phyloP scores from a whole-genome alignment of 1,140 invertebrate species.

The Trigoniulus corallinus region DNA sequence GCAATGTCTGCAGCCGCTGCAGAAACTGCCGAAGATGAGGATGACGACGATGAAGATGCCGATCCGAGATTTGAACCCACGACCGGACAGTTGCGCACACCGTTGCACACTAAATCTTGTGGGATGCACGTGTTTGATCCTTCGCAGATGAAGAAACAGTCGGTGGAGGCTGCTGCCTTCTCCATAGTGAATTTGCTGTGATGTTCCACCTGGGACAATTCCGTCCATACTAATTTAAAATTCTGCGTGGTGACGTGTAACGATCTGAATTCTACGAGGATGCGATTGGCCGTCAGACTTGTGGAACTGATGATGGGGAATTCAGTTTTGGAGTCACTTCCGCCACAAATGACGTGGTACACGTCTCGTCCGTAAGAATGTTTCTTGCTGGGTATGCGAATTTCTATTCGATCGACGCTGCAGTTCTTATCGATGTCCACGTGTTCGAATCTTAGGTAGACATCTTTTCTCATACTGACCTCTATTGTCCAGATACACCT shows the following conservation, averaged over 20 bases:
- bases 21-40: slow-evolving; percentile 15
- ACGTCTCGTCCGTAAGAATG: neutral
- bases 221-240: slow-evolving; percentile 76
- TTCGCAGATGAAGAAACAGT: slow-evolving; percentile 66
- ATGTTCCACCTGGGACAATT: slow-evolving; percentile 52
- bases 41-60: slow-evolving; percentile 13
- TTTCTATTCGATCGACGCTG: slow-evolving; percentile 3
- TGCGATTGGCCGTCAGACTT: neutral
- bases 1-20: slow-evolving; percentile 20
- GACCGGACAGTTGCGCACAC: slow-evolving; percentile 61
- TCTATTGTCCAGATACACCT: slow-evolving; percentile 63
- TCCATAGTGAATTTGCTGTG: slow-evolving; percentile 5
- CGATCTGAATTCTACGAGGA: slow-evolving; percentile 4
- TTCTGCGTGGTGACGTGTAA: slow-evolving; percentile 33
- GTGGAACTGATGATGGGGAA: slow-evolving; percentile 2
- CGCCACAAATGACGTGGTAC: neutral
- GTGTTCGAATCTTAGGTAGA: slow-evolving; percentile 71
- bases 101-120: slow-evolving; percentile 61
- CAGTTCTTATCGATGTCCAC: slow-evolving; percentile 17
- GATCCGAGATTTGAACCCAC: slow-evolving; percentile 1
- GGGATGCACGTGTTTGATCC: slow-evolving; percentile 64
- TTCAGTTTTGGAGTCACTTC: neutral
- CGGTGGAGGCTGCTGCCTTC: slow-evolving; percentile 13
- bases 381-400: neutral
- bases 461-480: slow-evolving; percentile 57